phyloP scores from a whole-genome alignment of 2,888 invertebrate species.

The Sesia apiformis region DNA sequence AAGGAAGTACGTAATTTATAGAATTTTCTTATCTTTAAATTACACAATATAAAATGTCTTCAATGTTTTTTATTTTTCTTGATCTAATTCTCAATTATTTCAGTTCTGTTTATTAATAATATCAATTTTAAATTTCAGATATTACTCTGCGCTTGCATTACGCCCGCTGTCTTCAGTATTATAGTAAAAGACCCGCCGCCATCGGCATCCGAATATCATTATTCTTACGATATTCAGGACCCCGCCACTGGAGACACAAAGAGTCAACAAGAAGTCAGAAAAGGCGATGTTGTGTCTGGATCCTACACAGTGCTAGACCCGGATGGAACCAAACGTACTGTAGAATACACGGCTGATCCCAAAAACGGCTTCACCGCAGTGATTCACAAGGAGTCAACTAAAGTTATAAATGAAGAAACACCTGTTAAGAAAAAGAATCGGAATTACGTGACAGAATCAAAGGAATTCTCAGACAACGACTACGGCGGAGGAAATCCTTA shows the following conservation, averaged over 20 bases:
- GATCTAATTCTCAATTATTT: neutral
- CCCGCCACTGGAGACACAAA: conserved; percentile 63
- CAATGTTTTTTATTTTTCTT: neutral
- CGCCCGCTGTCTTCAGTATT: conserved; percentile 34
- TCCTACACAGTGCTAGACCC: conserved; percentile 59
- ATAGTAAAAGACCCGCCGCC: conserved; percentile 54
- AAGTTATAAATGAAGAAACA: neutral
- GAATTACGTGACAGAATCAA: neutral
- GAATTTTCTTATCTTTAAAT: neutral
- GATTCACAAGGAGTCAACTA: conserved; percentile 52
- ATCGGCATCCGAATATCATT: conserved; percentile 51
- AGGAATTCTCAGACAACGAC: neutral
- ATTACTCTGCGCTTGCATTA: conserved; percentile 23
- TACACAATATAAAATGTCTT: neutral
- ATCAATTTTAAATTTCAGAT: conserved; percentile 8
- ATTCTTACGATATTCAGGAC: conserved; percentile 68
- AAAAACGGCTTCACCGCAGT: conserved; percentile 70
- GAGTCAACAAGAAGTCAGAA: conserved; percentile 52
- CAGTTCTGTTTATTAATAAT: too few relatives aligned
- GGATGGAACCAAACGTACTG: conserved; percentile 58
- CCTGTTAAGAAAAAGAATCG: neutral
- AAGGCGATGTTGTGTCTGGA: conserved; percentile 52
- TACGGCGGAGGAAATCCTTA: neutral
- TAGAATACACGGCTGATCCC: conserved; percentile 65
- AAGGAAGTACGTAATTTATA: neutral